Evolutionary conservation across 2,113 vertebrate genomes (phyloP).

Genomic region (Clarias macrocephalus): DNA sequence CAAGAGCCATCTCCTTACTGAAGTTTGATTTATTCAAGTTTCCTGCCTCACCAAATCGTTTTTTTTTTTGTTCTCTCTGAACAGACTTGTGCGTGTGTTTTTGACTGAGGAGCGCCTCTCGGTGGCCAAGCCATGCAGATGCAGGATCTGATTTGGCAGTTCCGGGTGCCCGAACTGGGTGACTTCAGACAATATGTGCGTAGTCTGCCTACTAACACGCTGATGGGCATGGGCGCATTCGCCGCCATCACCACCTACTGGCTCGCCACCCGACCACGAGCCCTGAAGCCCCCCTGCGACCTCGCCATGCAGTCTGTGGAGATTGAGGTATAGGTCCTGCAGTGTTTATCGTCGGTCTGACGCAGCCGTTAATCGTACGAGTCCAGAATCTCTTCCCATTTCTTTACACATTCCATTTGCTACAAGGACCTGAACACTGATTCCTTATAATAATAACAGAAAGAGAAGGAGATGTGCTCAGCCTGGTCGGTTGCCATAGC

Average conservation of each 20-base stretch:
- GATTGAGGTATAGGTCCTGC: constrained; percentile 74
- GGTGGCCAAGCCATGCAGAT: constrained; percentile 78
- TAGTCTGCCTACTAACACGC: constrained; percentile 82
- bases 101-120: constrained; percentile 40
- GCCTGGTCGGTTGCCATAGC: constrained; percentile 38
- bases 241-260: constrained; percentile 94
- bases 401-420: not conserved
- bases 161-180: constrained; percentile 88
- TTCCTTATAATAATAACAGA: not conserved
- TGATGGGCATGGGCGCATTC: constrained; percentile 92
- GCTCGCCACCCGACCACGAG: constrained; percentile 87
- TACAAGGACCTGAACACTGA: not conserved
- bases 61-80: constrained; percentile 5
- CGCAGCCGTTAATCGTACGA: not conserved
- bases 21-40: not conserved
- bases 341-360: not conserved
- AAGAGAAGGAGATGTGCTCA: not conserved
- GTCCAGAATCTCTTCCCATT: not conserved
- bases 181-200: constrained; percentile 89
- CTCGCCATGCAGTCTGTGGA: constrained; percentile 88
- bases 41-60: not conserved
- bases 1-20: too few species aligned
- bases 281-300: constrained; percentile 88
- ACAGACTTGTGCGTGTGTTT: constrained; percentile 10
- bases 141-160: constrained; percentile 86